Evolutionary conservation across 1,140 invertebrate species (phyloP), one percentile per base, ranked within the genome.

Genomic region (Aculops lycopersici): DNA sequence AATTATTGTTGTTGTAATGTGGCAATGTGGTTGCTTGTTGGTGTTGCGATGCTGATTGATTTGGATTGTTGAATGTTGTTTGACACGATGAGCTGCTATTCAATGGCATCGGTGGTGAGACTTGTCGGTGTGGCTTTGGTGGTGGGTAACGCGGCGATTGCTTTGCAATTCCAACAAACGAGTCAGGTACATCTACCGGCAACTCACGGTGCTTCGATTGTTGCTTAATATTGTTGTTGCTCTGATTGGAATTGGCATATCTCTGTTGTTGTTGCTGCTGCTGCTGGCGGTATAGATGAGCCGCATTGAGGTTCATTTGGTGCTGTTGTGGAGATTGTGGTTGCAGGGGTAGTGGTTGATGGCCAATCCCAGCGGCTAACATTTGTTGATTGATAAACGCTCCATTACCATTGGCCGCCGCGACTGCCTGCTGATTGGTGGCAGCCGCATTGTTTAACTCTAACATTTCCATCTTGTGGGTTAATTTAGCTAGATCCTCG

Each of bases 121-220:
- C 8, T 31, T 31, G 24, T 16, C 39, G 20, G 16, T 42, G 17
- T 19, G 43, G 24, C 24, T 31, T 31, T 8, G 45, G 45, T 20
- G 45, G 46, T 39, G 46, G 44, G 31, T 47, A 47, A 16, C 44
- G 41, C 8, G 44, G 44, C 16, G 41, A 35, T 20, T 46, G 44
- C 20, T 46, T 46, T 2, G 45, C 41, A 3, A 45, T 38, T 16
- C 41, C 46, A 48, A 88, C 71, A 61, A 94, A 92, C 51, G 71
- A 74, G 53, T 88, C 83, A 51, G 88, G 88, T 45, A 88, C 83
- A 61, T 94, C 88, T 53, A 95, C 83, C 51, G 88, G 79, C 76
- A 94, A 83, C 68, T 95, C 88, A 16, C 63, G 50, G 49, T 64
- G 60, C n/a, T 31, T 31, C 8, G 24, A n/a, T 31, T 31, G 24